A percentile compares a stretch with the other conserved stretches of the same genome.
These are phyloP conservation scores for Microcaecilia unicolor DNA, from an alignment of 2,797 vertebrate species.

Conservation along the genomic window DNA sequence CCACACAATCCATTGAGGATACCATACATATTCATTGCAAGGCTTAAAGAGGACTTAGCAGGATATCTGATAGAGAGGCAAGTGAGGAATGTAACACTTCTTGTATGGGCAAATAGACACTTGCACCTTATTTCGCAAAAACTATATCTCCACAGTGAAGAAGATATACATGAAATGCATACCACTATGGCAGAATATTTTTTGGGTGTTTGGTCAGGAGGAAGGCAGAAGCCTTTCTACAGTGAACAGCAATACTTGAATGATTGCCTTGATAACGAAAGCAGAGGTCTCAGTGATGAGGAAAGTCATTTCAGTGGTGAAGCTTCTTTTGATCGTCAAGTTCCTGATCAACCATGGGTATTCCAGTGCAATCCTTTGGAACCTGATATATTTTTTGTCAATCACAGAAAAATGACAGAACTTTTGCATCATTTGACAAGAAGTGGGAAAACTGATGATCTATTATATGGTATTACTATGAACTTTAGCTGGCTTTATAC, in stretches of 20 bases:
- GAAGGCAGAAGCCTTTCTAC: slow-evolving; percentile 86
- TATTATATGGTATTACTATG: slow-evolving; percentile 94
- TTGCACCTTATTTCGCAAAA: slow-evolving; percentile 97
- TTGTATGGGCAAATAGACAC: slow-evolving; percentile 97
- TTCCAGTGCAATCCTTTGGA: slow-evolving; percentile 96
- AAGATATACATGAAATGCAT: slow-evolving; percentile 91
- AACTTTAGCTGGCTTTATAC: slow-evolving; percentile 98
- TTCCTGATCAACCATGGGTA: slow-evolving; percentile 95
- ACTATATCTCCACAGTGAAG: slow-evolving; percentile 83
- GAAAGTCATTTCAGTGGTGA: slow-evolving; percentile 81
- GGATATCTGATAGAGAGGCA: slow-evolving; percentile 95
- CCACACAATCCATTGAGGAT: slow-evolving; percentile 83
- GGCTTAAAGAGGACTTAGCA: slow-evolving; percentile 85
- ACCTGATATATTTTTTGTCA: slow-evolving; percentile 96
- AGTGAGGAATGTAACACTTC: slow-evolving; percentile 82
- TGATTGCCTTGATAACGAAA: slow-evolving; percentile 72
- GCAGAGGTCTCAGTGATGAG: slow-evolving; percentile 73
- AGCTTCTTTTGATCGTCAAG: slow-evolving; percentile 87
- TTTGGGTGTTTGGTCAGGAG: slow-evolving; percentile 94
- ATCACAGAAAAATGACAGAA: slow-evolving; percentile 97
- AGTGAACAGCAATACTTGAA: slow-evolving; percentile 69
- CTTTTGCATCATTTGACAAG: slow-evolving; percentile 86
- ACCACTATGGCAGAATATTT: slow-evolving; percentile 93
- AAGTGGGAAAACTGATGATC: slow-evolving; percentile 87
- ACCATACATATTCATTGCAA: slow-evolving; percentile 84